Conservation (phyloP, 2,888 invertebrate species). For the Acleris holmiana region DNA sequence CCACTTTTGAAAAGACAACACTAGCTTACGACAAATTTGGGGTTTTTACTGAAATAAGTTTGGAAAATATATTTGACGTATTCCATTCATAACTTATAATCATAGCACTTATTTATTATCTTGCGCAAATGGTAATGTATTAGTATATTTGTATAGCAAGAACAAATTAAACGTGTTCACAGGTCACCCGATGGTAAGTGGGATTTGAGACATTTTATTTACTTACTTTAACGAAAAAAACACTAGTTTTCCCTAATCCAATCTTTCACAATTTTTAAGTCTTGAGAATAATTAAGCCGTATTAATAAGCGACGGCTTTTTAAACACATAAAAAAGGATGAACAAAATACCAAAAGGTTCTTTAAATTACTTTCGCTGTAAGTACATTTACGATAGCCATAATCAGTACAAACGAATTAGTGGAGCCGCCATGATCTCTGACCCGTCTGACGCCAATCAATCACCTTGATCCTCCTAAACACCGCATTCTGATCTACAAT, state of each 20-base stretch:
- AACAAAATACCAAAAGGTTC: not conserved
- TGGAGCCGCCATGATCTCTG: slow-evolving; percentile 67
- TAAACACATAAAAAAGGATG: too few relatives aligned
- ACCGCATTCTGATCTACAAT: slow-evolving; percentile 56
- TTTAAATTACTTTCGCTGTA: slow-evolving; percentile 27
- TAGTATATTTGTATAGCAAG: too few relatives aligned
- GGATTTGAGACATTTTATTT: too few relatives aligned
- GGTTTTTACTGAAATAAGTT: not conserved
- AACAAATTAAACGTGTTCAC: too few relatives aligned
- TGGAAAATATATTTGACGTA: not conserved
- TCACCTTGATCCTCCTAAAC: slow-evolving; percentile 73
- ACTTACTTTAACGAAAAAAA: too few relatives aligned
- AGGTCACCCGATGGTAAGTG: too few relatives aligned
- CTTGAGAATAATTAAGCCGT: too few relatives aligned
- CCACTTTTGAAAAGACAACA: not conserved
- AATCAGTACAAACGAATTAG: slow-evolving; percentile 68
- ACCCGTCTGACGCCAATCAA: slow-evolving; percentile 72
- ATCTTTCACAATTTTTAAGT: too few relatives aligned
- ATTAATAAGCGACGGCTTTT: too few relatives aligned
- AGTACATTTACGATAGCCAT: slow-evolving; percentile 59
- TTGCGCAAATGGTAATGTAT: not conserved
- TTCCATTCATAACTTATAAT: not conserved
- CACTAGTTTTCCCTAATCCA: too few relatives aligned
- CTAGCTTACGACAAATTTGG: not conserved
- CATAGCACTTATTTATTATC: not conserved